Evolutionary conservation across 30 jellyfish, hydroid and myxozoan species (phyloP).

Genomic region (Turritopsis rubra): DNA sequence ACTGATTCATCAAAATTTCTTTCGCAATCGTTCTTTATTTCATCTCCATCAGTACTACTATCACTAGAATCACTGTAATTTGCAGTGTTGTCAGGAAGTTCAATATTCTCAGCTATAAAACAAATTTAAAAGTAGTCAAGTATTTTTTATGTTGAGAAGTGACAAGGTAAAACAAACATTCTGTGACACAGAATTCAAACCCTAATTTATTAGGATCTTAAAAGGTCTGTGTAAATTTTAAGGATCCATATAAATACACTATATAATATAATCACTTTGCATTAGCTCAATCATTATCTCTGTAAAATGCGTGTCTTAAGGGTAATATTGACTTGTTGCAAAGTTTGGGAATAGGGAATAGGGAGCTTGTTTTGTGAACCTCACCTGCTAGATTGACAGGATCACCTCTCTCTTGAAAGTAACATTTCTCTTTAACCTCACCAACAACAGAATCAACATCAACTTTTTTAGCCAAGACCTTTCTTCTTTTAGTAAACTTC

Average conservation of each 20-base stretch:
- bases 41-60: too few relatives aligned
- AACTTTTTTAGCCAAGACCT: neutral
- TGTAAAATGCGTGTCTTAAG: neutral
- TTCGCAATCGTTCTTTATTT: too few relatives aligned
- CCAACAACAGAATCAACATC: neutral
- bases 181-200: neutral
- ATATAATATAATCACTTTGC: neutral
- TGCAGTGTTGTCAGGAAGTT: neutral
- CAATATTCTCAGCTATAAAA: neutral
- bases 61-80: too few relatives aligned
- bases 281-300: neutral
- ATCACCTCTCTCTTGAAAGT: neutral
- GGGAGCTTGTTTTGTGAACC: neutral
- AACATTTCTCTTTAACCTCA: neutral
- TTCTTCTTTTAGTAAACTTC: neutral
- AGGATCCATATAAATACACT: neutral
- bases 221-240: neutral
- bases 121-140: neutral
- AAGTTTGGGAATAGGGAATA: neutral
- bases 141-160: neutral
- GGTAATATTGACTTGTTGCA: neutral
- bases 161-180: neutral
- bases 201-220: neutral
- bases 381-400: neutral
- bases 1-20: neutral